A percentile compares a stretch with the other conserved stretches of the same genome.
Evolutionary conservation across 2,113 vertebrate species (phyloP).

Genomic region (Octodon degus): DNA sequence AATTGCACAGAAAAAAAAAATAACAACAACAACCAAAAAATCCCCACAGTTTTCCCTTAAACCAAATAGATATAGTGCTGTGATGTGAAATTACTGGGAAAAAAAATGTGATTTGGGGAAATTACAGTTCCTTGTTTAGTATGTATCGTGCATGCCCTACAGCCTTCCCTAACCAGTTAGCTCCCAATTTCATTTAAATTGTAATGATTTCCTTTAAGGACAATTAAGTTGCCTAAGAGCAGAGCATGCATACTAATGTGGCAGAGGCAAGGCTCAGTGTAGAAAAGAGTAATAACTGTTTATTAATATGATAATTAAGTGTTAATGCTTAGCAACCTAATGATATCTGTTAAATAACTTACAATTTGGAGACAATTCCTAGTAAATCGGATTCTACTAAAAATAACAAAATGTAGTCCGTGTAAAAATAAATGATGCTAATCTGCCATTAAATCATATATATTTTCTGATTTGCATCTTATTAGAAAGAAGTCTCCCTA

Average conservation of each 20-base stretch:
- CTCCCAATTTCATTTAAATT: constrained; percentile 90
- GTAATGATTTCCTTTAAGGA: constrained; percentile 91
- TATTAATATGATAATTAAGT: constrained; percentile 91
- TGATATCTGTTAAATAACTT: constrained; percentile 89
- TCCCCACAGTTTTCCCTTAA: constrained; percentile 81
- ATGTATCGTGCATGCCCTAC: constrained; percentile 86
- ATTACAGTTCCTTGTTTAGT: constrained; percentile 87
- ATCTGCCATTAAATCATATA: constrained; percentile 76
- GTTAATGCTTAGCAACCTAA: constrained; percentile 88
- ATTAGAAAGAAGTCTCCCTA: constrained; percentile 62
- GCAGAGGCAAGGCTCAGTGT: constrained; percentile 80
- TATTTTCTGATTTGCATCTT: constrained; percentile 78
- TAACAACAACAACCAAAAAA: constrained; percentile 81
- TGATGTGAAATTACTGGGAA: constrained; percentile 85
- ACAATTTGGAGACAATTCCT: constrained; percentile 82
- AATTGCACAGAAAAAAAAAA: constrained; percentile 83
- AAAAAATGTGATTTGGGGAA: constrained; percentile 86
- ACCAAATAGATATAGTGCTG: constrained; percentile 85
- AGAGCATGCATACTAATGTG: constrained; percentile 86
- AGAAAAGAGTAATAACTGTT: constrained; percentile 88
- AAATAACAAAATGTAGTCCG: constrained; percentile 83
- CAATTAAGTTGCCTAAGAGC: constrained; percentile 87
- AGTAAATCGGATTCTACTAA: constrained; percentile 83
- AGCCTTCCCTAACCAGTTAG: constrained; percentile 87
- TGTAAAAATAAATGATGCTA: constrained; percentile 83